Percentiles rank a stretch among this genome's conserved stretches.
phyloP scores from a whole-genome alignment of 2,113 vertebrate genomes.

The Phrynocephalus versicolor region DNA sequence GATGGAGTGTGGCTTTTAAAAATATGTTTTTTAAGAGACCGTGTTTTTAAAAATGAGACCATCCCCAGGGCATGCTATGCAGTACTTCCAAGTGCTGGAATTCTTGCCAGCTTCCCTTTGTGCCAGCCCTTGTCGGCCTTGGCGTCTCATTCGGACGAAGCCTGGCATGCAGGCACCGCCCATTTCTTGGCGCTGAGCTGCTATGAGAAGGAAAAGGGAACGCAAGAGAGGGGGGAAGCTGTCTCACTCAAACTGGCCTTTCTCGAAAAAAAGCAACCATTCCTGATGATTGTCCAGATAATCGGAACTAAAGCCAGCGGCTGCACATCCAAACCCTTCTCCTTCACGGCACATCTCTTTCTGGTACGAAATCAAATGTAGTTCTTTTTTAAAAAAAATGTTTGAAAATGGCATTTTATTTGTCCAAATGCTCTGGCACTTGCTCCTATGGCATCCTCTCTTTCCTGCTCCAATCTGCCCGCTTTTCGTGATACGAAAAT shows the following conservation, averaged over 20 bases:
- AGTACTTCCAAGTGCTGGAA: constrained; percentile 63
- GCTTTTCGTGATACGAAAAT: constrained; percentile 48
- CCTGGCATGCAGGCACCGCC: constrained; percentile 76
- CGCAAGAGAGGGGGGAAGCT: constrained; percentile 62
- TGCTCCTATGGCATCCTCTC: constrained; percentile 42
- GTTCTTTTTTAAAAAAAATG: constrained; percentile 63
- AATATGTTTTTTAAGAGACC: not conserved
- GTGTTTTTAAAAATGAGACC: constrained; percentile 1
- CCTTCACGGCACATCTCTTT: constrained; percentile 68
- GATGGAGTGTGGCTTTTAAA: not conserved
- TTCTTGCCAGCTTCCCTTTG: constrained; percentile 73
- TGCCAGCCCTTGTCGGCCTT: constrained; percentile 72
- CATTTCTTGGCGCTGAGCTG: constrained; percentile 74
- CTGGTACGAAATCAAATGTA: constrained; percentile 70
- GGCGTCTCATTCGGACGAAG: constrained; percentile 70
- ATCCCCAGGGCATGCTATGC: constrained; percentile 25
- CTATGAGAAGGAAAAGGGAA: constrained; percentile 72
- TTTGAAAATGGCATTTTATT: constrained; percentile 53
- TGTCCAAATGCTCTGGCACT: constrained; percentile 55
- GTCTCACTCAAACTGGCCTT: constrained; percentile 74
- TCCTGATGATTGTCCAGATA: constrained; percentile 68
- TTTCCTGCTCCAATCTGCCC: constrained; percentile 24
- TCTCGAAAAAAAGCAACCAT: constrained; percentile 68
- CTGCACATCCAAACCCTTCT: constrained; percentile 65
- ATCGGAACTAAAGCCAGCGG: constrained; percentile 69